phyloP scores from a whole-genome alignment of 2,888 invertebrate species.

The Xylota segnis region DNA sequence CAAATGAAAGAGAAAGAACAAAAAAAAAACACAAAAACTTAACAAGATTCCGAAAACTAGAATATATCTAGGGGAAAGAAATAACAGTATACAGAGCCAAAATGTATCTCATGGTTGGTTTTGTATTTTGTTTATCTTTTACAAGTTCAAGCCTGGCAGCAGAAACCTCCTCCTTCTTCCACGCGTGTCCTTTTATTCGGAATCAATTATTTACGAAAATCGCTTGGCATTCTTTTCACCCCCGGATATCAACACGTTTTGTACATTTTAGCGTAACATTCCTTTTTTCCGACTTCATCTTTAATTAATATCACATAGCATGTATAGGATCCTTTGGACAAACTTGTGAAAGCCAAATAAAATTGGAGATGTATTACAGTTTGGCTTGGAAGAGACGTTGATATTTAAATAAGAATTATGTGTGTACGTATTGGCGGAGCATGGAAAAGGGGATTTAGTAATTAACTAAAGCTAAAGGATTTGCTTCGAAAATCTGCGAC shows the following conservation, averaged over 20 bases:
- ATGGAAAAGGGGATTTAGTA: neutral
- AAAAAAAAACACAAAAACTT: no score
- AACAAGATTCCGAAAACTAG: slow-evolving; percentile 37
- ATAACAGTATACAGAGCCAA: slow-evolving; percentile 1
- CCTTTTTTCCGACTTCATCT: slow-evolving; percentile 15
- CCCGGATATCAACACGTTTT: slow-evolving; percentile 26
- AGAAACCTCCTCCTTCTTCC: slow-evolving; percentile 24
- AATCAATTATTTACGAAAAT: slow-evolving; percentile 63
- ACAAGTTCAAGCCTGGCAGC: slow-evolving; percentile 16
- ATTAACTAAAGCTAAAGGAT: no score
- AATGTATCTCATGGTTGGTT: slow-evolving; percentile 23
- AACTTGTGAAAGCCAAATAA: neutral
- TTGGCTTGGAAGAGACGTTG: neutral
- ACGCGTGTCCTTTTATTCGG: slow-evolving; percentile 55
- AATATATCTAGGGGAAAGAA: slow-evolving; percentile 9
- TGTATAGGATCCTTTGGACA: neutral
- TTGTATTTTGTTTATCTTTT: slow-evolving; percentile 55
- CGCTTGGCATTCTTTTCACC: slow-evolving; percentile 45
- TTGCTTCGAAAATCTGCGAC: no score
- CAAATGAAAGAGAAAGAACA: neutral
- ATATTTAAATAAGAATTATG: neutral
- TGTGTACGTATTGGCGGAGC: neutral
- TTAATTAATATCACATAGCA: slow-evolving; percentile 20
- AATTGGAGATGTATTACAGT: slow-evolving; percentile 2
- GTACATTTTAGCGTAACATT: slow-evolving; percentile 4